Conservation (phyloP, 2,113 vertebrate species). For the Zingel zingel region DNA sequence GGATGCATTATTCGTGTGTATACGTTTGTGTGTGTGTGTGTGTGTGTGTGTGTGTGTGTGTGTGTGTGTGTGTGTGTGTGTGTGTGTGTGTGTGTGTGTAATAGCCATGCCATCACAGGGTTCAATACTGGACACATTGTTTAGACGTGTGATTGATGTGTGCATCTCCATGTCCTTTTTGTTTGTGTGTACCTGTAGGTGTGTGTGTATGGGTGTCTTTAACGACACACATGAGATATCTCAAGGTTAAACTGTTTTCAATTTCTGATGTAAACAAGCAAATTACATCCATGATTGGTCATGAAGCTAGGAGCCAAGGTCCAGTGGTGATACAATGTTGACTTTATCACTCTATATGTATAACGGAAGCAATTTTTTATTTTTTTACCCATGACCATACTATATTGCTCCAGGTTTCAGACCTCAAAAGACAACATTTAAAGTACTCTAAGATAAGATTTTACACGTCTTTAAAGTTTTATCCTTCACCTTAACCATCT, state of each 20-base stretch:
- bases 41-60: slow-evolving; percentile 16
- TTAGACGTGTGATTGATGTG: slow-evolving; percentile 57
- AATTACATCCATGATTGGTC: slow-evolving; percentile 23
- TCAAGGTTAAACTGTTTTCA: slow-evolving; percentile 68
- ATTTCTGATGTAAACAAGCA: slow-evolving; percentile 50
- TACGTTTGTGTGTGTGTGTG: too few species aligned
- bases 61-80: slow-evolving; percentile 32
- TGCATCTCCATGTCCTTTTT: not conserved
- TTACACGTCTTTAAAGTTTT: not conserved
- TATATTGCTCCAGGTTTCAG: not conserved
- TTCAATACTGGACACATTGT: slow-evolving; percentile 34
- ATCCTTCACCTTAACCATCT: not conserved
- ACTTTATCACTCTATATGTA: not conserved
- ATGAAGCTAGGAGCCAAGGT: not conserved
- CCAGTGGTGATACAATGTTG: not conserved
- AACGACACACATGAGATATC: slow-evolving; percentile 21
- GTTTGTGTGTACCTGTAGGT: not conserved
- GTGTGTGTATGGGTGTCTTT: slow-evolving; percentile 12
- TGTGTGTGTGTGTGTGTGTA: slow-evolving; percentile 46
- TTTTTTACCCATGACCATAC: not conserved
- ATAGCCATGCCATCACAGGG: slow-evolving; percentile 49
- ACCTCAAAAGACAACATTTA: not conserved
- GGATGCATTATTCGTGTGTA: slow-evolving; percentile 43
- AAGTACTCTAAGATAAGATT: not conserved
- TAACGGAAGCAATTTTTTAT: too few species aligned